Percentiles rank a stretch among this genome's conserved stretches.
phyloP scores from a whole-genome alignment of 2,888 invertebrate species.

The Linnaemya tessellans region DNA sequence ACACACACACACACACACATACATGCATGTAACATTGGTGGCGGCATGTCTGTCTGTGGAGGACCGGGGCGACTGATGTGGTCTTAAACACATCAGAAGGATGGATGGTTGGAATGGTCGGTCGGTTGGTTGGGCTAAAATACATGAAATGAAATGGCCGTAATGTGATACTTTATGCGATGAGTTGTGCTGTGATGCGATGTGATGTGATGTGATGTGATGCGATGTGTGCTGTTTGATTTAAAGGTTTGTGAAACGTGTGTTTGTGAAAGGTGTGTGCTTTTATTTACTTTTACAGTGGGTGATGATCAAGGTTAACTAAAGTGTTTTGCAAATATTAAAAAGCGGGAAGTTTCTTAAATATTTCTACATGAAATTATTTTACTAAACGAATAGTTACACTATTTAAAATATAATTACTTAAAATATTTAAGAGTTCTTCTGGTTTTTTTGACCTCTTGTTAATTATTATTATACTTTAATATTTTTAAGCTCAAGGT shows the following conservation, averaged over 20 bases:
- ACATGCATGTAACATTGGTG: not conserved
- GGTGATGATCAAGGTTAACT: conserved; percentile 1
- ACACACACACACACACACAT: conserved; percentile 22
- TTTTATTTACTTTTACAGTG: conserved; percentile 42
- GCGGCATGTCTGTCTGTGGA: conserved; percentile 7
- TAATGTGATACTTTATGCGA: conserved; percentile 53
- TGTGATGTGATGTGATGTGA: conserved; percentile 49
- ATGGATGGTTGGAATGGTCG: conserved; percentile 53
- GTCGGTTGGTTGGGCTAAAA: conserved; percentile 29
- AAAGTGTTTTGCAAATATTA: not conserved
- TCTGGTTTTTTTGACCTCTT: too few relatives aligned
- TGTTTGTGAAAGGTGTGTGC: too few relatives aligned
- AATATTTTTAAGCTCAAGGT: too few relatives aligned
- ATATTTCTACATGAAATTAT: not conserved
- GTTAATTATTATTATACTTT: too few relatives aligned
- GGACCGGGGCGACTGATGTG: conserved; percentile 16
- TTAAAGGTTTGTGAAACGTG: conserved; percentile 44
- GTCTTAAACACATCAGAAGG: conserved; percentile 43
- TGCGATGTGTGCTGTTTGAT: conserved; percentile 36
- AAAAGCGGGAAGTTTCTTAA: not conserved
- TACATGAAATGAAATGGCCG: conserved; percentile 48
- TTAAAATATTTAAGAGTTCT: too few relatives aligned
- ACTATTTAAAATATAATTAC: too few relatives aligned
- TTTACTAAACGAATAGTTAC: not conserved
- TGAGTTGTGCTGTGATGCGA: conserved; percentile 50